phyloP scores from a whole-genome alignment of 2,888 invertebrate genomes.

The Hirtodrosophila histrioides region DNA sequence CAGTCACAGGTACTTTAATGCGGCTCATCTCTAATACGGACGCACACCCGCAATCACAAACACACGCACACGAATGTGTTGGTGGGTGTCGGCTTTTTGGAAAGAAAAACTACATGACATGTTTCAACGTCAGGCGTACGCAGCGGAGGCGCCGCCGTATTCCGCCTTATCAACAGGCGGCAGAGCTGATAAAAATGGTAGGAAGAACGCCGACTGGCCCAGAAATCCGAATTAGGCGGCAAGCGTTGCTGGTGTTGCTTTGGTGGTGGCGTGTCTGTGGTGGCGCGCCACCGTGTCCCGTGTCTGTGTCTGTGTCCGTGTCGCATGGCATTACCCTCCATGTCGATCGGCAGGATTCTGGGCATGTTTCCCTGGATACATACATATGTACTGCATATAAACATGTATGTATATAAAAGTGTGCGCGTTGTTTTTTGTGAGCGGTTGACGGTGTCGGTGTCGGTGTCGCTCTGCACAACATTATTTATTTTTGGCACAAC shows the following conservation, averaged over 20 bases:
- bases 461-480: conserved; percentile 52
- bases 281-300: not conserved
- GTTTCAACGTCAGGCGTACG: conserved; percentile 59
- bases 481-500: conserved; percentile 72
- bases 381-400: no score
- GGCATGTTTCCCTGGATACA: conserved; percentile 28
- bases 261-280: conserved; percentile 20
- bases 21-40: not conserved
- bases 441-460: conserved; percentile 39
- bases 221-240: conserved; percentile 57
- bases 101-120: conserved; percentile 68
- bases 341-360: conserved; percentile 55
- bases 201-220: conserved; percentile 39
- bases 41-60: conserved; percentile 5
- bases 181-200: conserved; percentile 47
- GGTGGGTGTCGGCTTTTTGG: conserved; percentile 46
- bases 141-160: conserved; percentile 5
- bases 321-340: conserved; percentile 37
- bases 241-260: conserved; percentile 14
- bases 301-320: conserved; percentile 3
- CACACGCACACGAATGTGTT: conserved; percentile 21
- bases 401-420: conserved; percentile 20
- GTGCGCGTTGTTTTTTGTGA: conserved; percentile 44
- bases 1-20: no score
- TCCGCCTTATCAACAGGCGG: conserved; percentile 62